These are phyloP conservation scores for Pelodytes ibericus DNA, from an alignment of 2,797 vertebrate genomes.

Conservation along the genomic window DNA sequence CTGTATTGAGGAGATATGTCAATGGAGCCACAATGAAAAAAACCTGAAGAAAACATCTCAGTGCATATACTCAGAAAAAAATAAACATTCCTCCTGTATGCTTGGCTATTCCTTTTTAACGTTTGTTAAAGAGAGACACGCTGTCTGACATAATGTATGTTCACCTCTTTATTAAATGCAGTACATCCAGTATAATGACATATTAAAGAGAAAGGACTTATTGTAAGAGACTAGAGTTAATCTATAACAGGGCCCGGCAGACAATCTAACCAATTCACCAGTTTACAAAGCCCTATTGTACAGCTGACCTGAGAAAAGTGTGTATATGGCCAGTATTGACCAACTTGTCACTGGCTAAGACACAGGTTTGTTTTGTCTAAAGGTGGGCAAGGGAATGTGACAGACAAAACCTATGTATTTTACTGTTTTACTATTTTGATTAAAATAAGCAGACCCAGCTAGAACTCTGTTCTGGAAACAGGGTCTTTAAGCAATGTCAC, in stretches of 20 bases:
- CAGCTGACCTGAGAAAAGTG: slow-evolving; percentile 22
- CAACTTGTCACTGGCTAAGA: slow-evolving; percentile 7
- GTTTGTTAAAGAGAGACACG: slow-evolving; percentile 26
- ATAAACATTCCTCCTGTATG: slow-evolving; percentile 38
- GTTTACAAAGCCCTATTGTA: slow-evolving; percentile 35
- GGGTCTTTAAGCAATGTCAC: slow-evolving; percentile 9
- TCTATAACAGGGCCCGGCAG: slow-evolving; percentile 18
- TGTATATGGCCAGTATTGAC: slow-evolving; percentile 11
- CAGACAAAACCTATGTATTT: slow-evolving; percentile 26
- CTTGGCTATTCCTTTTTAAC: slow-evolving; percentile 30
- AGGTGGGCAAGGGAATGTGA: slow-evolving; percentile 17
- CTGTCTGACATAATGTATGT: slow-evolving; percentile 24
- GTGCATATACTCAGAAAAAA: slow-evolving; percentile 38
- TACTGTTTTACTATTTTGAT: slow-evolving; percentile 12
- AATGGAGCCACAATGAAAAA: slow-evolving; percentile 39
- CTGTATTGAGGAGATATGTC: slow-evolving; percentile 20
- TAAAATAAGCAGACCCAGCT: slow-evolving; percentile 3
- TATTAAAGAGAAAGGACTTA: slow-evolving; percentile 8
- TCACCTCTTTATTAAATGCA: slow-evolving; percentile 34
- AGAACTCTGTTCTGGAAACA: slow-evolving; percentile 41
- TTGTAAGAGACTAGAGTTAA: slow-evolving; percentile 45
- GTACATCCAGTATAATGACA: slow-evolving; percentile 41
- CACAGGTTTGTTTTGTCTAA: slow-evolving; percentile 16
- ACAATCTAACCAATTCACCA: slow-evolving; percentile 41
- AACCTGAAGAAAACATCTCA: slow-evolving; percentile 45